These are phyloP conservation scores for Podiceps cristatus DNA, from an alignment of 2,113 vertebrate species.

Conservation along the genomic window DNA sequence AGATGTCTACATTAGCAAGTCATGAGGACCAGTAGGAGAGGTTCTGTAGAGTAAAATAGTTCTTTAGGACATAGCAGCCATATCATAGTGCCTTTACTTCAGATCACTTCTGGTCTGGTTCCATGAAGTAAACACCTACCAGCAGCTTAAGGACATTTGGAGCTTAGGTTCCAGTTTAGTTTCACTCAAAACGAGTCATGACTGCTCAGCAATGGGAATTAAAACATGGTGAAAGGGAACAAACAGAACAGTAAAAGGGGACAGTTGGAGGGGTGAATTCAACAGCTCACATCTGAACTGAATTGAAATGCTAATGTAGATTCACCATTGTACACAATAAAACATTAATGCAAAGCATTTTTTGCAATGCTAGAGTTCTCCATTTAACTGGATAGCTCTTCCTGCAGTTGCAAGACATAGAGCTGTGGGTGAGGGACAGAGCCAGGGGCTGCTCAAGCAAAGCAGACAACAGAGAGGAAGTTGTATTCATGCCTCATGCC, in stretches of 20 bases:
- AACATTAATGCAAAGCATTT: background rate
- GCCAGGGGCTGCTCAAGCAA: background rate
- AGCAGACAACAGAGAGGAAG: background rate
- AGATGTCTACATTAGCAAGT: background rate
- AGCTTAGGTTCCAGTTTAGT: background rate
- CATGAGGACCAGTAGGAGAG: background rate
- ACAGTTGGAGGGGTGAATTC: background rate
- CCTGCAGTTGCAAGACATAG: background rate
- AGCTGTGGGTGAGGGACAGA: background rate
- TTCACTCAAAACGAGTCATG: background rate
- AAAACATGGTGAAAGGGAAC: background rate
- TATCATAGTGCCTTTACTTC: background rate
- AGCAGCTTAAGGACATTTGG: background rate
- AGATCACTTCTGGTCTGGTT: background rate
- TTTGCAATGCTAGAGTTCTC: background rate
- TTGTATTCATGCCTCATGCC: accelerated
- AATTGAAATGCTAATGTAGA: background rate
- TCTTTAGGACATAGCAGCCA: background rate
- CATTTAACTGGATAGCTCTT: background rate
- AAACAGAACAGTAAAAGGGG: background rate
- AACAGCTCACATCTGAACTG: background rate
- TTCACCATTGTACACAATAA: background rate
- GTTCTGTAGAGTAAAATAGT: background rate
- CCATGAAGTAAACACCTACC: background rate
- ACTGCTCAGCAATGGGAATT: background rate